These are phyloP conservation scores for Thysanoteuthis rhombus DNA, from an alignment of 2,888 invertebrate species.

Conservation along the genomic window DNA sequence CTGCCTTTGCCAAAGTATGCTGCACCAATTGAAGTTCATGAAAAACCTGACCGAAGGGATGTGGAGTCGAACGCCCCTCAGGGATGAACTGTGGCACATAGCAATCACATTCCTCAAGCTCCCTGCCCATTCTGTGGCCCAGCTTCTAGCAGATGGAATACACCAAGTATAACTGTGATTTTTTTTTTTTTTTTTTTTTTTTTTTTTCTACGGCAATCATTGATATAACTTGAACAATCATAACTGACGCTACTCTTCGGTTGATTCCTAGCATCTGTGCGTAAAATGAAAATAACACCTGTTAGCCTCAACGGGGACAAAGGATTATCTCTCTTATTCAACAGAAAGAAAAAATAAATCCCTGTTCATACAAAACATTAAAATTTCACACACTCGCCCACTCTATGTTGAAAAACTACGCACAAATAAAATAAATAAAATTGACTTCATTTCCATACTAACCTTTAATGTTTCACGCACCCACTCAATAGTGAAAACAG, in stretches of 20 bases:
- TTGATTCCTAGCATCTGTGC: not conserved
- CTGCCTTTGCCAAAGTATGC: not conserved
- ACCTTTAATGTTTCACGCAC: too few species aligned
- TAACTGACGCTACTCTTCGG: not conserved
- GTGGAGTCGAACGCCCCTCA: not conserved
- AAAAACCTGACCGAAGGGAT: not conserved
- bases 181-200: not conserved
- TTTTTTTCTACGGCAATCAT: too few species aligned
- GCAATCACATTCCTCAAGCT: not conserved
- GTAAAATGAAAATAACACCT: not conserved
- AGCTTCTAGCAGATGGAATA: not conserved
- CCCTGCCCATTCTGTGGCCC: not conserved
- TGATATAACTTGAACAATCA: not conserved
- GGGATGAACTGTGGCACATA: slow-evolving; percentile 16
- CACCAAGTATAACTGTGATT: not conserved
- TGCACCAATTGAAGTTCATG: slow-evolving; percentile 15
- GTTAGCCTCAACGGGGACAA: too few species aligned
- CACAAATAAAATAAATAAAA: too few species aligned
- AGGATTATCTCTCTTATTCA: too few species aligned
- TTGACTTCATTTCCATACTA: too few species aligned
- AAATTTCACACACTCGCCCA: too few species aligned
- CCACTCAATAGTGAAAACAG: too few species aligned
- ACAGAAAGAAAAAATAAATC: too few species aligned
- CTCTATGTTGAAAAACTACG: too few species aligned
- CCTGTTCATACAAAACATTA: too few species aligned